Evolutionary conservation across 2,113 vertebrate genomes (phyloP), one percentile per base, ranked within the genome.

Genomic region (Larimichthys crocea): DNA sequence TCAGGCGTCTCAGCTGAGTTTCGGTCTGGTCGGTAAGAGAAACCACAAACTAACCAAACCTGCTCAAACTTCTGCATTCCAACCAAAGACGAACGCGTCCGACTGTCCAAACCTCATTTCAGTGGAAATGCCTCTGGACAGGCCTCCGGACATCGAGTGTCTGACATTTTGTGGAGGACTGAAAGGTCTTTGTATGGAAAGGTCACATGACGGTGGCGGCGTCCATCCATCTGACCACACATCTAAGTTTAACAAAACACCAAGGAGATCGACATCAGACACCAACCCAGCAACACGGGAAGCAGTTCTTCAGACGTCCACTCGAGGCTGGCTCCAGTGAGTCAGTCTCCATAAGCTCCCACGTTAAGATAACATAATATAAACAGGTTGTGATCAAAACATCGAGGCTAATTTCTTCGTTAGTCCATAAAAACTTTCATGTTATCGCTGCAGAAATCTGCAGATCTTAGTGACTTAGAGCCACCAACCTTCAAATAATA

Each of bases 151-250:
- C 62, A 10, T 50, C 16, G 22, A 78, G 35, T n/a, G 19, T 2
- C 1, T 29, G 49, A 66, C n/a, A 22, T 59, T 52, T 72, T 31
- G 10, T 70, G 7, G 53, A 40, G 48, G 15, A 87, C 76, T 80
- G 57, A 63, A 26, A 40, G 5, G 56, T 46, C 68, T 80, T 82
- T 87, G 75, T 82, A 5, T 10, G 48, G 10, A 80, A 79, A 73
- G 14, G n/a, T 67, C 49, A 60, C 55, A 53, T 76, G 77, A 78
- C 40, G 31, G n/a, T 66, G 44, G 59, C 68, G 3, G 3, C 29
- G 1, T 26, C 11, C 22, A 24, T 53, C 35, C 22, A 56, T 67
- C 56, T 24, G 8, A 22, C 40, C 4, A 49, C 7, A 3, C n/a
- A 49, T 50, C 17, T 42, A 11, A 57, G n/a, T 64, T 57, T 26